These are phyloP conservation scores for Echiichthys vipera DNA, from an alignment of 2,797 vertebrate genomes.

Conservation along the genomic window DNA sequence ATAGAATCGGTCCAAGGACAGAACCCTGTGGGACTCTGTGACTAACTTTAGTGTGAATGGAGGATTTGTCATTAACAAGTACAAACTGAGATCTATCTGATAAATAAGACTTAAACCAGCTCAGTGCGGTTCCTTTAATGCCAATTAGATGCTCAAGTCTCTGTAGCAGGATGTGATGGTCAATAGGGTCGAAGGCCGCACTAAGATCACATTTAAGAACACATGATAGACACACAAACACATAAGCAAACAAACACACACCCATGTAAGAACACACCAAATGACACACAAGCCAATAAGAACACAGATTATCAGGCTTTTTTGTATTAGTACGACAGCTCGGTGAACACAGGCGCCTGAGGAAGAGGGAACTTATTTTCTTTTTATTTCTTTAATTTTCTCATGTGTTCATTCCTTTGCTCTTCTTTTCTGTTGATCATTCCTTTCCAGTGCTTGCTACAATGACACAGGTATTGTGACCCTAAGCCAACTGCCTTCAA, in stretches of 20 bases:
- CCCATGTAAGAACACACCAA: conserved; percentile 19
- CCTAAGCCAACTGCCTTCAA: conserved; percentile 2
- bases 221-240: conserved; percentile 67
- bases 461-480: conserved; percentile 8
- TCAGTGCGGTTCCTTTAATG: no score
- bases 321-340: conserved; percentile 28
- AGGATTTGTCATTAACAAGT: no score
- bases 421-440: neutral
- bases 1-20: no score
- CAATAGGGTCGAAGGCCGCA: no score
- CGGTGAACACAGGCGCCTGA: conserved; percentile 31
- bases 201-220: no score
- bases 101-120: no score
- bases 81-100: no score
- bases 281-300: conserved; percentile 54
- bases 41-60: no score
- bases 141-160: no score
- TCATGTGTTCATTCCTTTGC: neutral
- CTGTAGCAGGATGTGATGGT: no score
- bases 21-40: no score
- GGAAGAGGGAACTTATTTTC: conserved; percentile 33
- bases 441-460: neutral
- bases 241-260: conserved; percentile 35
- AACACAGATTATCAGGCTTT: conserved; percentile 39
- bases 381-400: neutral